Evolutionary conservation across 1,140 invertebrate genomes (phyloP), one percentile per base, ranked within the genome.

Genomic region (Hyles euphorbiae): DNA sequence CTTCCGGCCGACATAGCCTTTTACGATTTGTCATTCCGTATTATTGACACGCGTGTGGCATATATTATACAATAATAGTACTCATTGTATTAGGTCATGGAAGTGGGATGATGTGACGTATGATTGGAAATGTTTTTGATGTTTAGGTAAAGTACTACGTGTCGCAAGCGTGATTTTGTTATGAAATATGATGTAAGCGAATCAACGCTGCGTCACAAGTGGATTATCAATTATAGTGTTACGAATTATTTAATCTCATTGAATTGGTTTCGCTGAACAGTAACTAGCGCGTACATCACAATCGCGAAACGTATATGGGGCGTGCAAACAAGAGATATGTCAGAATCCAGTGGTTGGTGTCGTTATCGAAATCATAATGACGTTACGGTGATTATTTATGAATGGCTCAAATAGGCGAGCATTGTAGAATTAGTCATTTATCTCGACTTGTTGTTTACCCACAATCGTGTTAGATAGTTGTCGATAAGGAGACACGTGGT

Each of bases 401-500:
- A 85, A 83, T 85, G 85, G 72, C 70, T 72, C 58, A 76, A 79
- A 81, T 74, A 81, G 75, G 76, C 74, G 70, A 76, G 72, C 76
- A 80, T 77, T 84, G 76, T 79, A 78, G 78, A 88, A 87, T 88
- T 87, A 87, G 85, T 88, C 76, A 88, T 88, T 88, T 88, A 88
- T 88, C 85, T 87, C 85, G 78, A 69, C 73, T 61, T 70, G 77
- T 85, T 84, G 83, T 87, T 87, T 88, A 87, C 82, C 82, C 83
- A 83, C 83, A 87, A 88, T 88, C 85, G 83, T 81, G 83, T 88
- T 88, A 88, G 85, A 88, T 88, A 87, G 85, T 88, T 87, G 85
- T 88, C 85, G 83, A 88, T 88, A 88, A 88, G 85, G 83, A 87
- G 85, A 87, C 85, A 88, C 85, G 85, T 88, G 85, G 85, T 81